Percentiles rank a stretch among this genome's conserved stretches.
Evolutionary conservation across 2,888 invertebrate species (phyloP).

Genomic region (Ecdyonurus torrentis): DNA sequence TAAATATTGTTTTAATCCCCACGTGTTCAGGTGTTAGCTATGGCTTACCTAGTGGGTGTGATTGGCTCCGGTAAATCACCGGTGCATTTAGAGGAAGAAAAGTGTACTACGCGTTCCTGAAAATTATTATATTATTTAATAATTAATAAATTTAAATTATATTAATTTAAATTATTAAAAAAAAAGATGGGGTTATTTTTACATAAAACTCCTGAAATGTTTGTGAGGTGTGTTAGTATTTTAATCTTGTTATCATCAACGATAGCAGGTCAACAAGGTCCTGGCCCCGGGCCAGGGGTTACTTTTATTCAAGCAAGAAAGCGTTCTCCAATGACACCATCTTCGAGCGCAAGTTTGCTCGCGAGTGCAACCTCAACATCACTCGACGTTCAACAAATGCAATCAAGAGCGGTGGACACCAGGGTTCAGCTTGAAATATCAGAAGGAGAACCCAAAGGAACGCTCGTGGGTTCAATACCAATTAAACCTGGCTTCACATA

Average conservation of each 20-base stretch:
- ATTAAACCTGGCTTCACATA: constrained; percentile 78
- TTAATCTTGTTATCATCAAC: not conserved
- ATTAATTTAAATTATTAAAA: no score
- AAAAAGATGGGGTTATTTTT: not conserved
- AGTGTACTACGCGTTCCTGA: not conserved
- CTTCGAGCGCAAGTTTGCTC: not conserved
- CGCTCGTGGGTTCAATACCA: constrained; percentile 73
- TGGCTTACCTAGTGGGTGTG: not conserved
- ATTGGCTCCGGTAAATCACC: not conserved
- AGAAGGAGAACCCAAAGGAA: constrained; percentile 72
- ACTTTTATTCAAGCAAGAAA: not conserved
- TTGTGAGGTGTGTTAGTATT: not conserved
- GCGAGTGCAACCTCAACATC: not conserved
- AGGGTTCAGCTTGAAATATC: constrained; percentile 69
- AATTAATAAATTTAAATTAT: no score
- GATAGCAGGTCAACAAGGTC: not conserved
- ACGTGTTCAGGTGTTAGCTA: not conserved
- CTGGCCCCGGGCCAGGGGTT: constrained; percentile 1
- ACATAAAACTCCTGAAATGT: not conserved
- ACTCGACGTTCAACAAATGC: constrained; percentile 35
- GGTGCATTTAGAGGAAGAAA: not conserved
- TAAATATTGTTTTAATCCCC: not conserved
- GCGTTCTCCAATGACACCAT: not conserved
- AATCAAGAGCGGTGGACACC: constrained; percentile 74
- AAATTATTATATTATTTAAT: no score